phyloP scores from a whole-genome alignment of 2,888 invertebrate genomes.

The Drosophila limbata region DNA sequence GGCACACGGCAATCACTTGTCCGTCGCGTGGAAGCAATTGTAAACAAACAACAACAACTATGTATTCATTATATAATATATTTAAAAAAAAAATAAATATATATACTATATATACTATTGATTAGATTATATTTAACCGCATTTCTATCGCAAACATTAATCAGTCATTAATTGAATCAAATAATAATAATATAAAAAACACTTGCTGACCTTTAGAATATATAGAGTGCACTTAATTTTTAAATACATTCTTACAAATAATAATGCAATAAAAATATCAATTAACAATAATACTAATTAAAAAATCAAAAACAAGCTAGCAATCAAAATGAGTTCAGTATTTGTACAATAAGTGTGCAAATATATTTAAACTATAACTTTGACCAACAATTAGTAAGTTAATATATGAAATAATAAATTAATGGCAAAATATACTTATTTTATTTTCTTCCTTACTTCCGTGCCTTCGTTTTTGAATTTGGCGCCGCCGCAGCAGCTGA shows the following conservation, averaged over 20 bases:
- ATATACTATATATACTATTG: slow-evolving; percentile 10
- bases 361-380: not conserved
- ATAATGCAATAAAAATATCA: slow-evolving; percentile 62
- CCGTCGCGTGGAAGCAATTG: slow-evolving; percentile 60
- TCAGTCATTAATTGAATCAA: slow-evolving; percentile 64
- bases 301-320: slow-evolving; percentile 28
- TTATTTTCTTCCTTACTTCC: not conserved
- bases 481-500: slow-evolving; percentile 3
- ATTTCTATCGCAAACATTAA: slow-evolving; percentile 56
- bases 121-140: slow-evolving; percentile 64
- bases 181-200: slow-evolving; percentile 28
- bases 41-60: slow-evolving; percentile 38
- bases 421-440: not conserved
- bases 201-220: slow-evolving; percentile 49
- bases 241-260: slow-evolving; percentile 49
- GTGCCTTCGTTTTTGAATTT: not conserved
- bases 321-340: not conserved
- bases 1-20: slow-evolving; percentile 71
- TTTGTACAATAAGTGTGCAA: not conserved
- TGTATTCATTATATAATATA: slow-evolving; percentile 4
- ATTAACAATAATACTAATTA: slow-evolving; percentile 53
- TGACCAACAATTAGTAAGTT: not conserved
- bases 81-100: slow-evolving; percentile 7
- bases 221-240: slow-evolving; percentile 26
- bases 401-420: not conserved